Evolutionary conservation across 2,113 vertebrate genomes (phyloP).

Genomic region (Heptranchias perlo): DNA sequence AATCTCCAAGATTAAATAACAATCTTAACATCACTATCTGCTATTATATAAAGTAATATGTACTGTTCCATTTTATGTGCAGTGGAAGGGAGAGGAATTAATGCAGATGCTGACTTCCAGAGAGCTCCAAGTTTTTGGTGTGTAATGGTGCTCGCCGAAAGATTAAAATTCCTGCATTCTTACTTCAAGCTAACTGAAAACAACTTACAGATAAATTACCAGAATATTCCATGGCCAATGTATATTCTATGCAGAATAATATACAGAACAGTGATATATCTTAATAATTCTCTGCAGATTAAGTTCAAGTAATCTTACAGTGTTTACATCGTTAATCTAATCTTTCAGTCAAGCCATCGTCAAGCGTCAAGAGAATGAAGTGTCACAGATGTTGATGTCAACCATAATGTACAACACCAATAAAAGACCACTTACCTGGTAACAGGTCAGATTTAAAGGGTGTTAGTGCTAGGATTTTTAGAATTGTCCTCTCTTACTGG

Average conservation of each 20-base stretch:
- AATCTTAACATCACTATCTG: neutral
- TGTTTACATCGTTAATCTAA: neutral
- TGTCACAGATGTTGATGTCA: no score
- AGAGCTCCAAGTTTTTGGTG: neutral
- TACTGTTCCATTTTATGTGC: neutral
- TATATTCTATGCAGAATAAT: neutral
- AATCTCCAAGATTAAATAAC: neutral
- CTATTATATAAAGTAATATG: no score
- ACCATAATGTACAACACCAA: no score
- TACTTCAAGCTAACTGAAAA: neutral
- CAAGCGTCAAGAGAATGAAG: neutral
- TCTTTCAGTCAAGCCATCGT: neutral
- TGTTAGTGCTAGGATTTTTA: no score
- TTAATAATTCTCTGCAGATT: neutral
- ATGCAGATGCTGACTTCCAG: neutral
- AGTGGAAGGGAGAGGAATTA: neutral
- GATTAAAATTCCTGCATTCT: neutral
- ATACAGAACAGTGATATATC: neutral
- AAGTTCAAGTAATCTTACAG: neutral
- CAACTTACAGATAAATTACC: neutral
- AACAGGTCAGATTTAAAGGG: no score
- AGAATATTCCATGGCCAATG: neutral
- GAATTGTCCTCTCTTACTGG: no score
- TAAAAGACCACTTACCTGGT: no score
- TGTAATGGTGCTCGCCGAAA: neutral